Base-by-base conservation (phyloP, 2,888 invertebrate species). In the Girardia tigrina region DNA sequence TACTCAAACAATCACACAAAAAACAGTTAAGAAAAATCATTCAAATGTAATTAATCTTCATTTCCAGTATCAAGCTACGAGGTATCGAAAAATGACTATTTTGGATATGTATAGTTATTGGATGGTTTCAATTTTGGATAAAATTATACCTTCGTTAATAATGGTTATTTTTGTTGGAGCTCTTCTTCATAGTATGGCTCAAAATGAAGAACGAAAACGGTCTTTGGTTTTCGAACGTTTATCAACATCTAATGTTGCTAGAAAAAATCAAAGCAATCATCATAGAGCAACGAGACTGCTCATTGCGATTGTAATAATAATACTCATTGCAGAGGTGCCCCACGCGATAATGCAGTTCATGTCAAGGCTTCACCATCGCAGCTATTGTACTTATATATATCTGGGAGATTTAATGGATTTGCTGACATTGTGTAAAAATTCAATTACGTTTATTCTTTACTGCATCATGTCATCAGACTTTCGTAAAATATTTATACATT, bases 181-280 rank as follows among this genome's bases (percentile, higher is more conserved):
- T 56, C 56, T 56, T 56, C n/a, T 56, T 6, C 56, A 56, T 56
- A 56, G 56, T n/a, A 56, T 56, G n/a, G 56, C 56, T 56, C 56
- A 16, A 56, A 56, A 56, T 56, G 56, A 56, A 56, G 56, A 56
- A 56, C 4, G 56, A n/a, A 56, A 56, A 56, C 56, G 56, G 2
- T 56, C 56, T 56, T 56, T 56, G n/a, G 56, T 56, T 4, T 56
- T 56, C n/a, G 56, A 56, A 56, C 4, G 56, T 12, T 56, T 56
- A n/a, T 56, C 56, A 4, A 56, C 56, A 4, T 20, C 6, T 56
- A 56, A 56, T 56, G 2, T 56, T 23, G 23, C 56, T 12, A 56
- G 56, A n/a, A 56, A n/a, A 56, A 23, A 23, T 8, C 56, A 56
- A 4, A 56, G 23, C 4, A 56, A 56, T 56, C 56, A 56, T 56